Percentiles rank a stretch among this genome's conserved stretches.
These are phyloP conservation scores for Notamacropus eugenii DNA, from an alignment of 2,797 vertebrate genomes.

Conservation along the genomic window DNA sequence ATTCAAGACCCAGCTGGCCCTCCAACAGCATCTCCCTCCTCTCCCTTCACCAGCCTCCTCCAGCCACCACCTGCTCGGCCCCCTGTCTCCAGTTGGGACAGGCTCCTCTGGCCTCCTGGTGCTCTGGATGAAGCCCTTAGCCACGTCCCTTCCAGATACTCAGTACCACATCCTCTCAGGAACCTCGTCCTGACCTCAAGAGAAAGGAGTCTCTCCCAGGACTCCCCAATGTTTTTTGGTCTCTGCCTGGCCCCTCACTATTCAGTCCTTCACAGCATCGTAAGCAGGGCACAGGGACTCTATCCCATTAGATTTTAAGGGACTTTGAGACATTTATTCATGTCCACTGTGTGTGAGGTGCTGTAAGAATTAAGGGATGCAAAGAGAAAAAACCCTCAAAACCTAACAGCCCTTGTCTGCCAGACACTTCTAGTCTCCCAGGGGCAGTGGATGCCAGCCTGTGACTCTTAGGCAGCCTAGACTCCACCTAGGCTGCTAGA, in stretches of 20 bases:
- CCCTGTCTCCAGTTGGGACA: neutral
- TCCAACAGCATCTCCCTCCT: neutral
- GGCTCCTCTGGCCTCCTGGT: neutral
- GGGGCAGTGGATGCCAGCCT: too few species aligned
- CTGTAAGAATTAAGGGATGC: neutral
- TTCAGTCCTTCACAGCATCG: neutral
- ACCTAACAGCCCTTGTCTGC: neutral
- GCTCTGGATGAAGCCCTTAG: neutral
- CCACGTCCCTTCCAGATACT: neutral
- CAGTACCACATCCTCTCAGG: neutral
- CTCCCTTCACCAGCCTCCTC: neutral
- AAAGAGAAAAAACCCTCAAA: too few species aligned
- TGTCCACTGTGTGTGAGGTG: too few species aligned
- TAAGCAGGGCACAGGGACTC: neutral
- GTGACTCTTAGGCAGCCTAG: too few species aligned
- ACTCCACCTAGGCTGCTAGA: neutral
- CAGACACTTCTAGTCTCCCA: too few species aligned
- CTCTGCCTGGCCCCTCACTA: too few species aligned
- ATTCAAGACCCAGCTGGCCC: neutral
- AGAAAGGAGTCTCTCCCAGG: neutral
- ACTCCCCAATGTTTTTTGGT: too few species aligned
- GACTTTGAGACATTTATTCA: neutral
- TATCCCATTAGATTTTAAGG: neutral
- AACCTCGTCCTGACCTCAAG: neutral
- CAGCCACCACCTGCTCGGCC: neutral